phyloP scores from a whole-genome alignment of 2,113 vertebrate species.

The Oophaga pumilio region DNA sequence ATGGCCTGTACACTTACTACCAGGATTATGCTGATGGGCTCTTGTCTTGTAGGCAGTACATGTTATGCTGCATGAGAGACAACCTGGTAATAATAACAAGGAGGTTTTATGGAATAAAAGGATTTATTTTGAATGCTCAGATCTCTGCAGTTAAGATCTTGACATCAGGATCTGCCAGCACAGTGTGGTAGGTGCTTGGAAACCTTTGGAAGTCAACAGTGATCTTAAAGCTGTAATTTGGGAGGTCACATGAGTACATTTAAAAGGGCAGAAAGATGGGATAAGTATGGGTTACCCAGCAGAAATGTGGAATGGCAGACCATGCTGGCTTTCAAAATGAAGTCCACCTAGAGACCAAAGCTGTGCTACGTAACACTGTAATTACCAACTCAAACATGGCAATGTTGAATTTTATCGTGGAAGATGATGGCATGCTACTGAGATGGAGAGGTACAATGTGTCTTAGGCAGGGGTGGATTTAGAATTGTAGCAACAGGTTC shows the following conservation, averaged over 20 bases:
- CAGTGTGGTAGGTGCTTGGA: conserved; percentile 38
- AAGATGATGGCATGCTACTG: background rate
- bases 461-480: background rate
- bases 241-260: conserved; percentile 24
- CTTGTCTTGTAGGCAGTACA: background rate
- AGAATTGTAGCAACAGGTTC: background rate
- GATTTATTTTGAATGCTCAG: conserved; percentile 38
- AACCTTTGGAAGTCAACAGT: conserved; percentile 26
- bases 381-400: conserved; percentile 11
- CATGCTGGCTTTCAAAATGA: conserved; percentile 12
- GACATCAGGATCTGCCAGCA: conserved; percentile 25
- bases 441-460: background rate
- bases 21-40: background rate
- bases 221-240: conserved; percentile 44
- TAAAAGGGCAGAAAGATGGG: conserved; percentile 20
- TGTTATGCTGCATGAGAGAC: background rate
- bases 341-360: conserved; percentile 28
- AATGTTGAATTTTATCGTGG: conserved; percentile 10
- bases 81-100: background rate
- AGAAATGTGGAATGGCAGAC: conserved; percentile 16
- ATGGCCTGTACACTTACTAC: background rate
- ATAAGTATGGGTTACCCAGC: conserved; percentile 40
- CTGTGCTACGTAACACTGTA: conserved; percentile 19
- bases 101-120: background rate
- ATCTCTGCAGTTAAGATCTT: conserved; percentile 24